Conservation (phyloP, 2,113 vertebrate genomes). For the Crotalus horridus region DNA sequence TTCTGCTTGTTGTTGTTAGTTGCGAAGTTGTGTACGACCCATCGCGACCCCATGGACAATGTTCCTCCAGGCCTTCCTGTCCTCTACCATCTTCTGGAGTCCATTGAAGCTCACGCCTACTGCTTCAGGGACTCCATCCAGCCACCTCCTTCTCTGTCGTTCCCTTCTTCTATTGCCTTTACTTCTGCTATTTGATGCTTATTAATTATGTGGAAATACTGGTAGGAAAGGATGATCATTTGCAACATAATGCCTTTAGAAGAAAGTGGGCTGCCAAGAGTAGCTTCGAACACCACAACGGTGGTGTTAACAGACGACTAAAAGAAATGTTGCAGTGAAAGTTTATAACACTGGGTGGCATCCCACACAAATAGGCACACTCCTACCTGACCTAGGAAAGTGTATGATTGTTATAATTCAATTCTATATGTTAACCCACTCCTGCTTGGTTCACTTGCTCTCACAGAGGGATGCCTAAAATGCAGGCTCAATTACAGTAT, state of each 20-base stretch:
- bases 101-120: no score
- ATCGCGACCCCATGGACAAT: no score
- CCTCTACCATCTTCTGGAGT: no score
- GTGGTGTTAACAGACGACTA: neutral
- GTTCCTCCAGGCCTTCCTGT: no score
- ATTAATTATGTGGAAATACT: neutral
- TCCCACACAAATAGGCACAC: neutral
- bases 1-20: neutral
- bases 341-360: neutral
- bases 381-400: neutral
- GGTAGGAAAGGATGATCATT: neutral
- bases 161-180: no score
- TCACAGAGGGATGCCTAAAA: neutral
- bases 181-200: neutral
- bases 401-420: neutral
- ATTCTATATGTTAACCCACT: neutral
- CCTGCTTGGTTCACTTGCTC: neutral
- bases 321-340: neutral
- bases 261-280: neutral
- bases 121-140: no score
- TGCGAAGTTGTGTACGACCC: no score
- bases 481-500: neutral
- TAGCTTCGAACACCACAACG: neutral
- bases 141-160: no score
- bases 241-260: neutral